Evolutionary conservation across 2,113 vertebrate genomes (phyloP).

Genomic region (Microtus montanus): DNA sequence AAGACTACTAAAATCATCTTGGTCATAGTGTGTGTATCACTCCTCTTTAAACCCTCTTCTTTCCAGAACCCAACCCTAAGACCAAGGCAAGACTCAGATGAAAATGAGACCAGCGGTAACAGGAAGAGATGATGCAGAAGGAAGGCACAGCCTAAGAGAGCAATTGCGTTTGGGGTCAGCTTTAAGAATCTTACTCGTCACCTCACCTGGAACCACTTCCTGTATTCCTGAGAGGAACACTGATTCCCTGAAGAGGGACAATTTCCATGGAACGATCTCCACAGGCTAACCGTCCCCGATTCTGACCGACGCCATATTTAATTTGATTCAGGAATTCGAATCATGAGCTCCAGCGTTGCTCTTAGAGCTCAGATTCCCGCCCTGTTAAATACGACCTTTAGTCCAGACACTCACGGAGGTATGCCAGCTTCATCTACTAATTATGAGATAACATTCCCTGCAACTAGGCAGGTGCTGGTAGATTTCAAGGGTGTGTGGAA

Average conservation of each 20-base stretch:
- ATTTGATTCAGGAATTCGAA: background rate
- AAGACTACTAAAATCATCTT: background rate
- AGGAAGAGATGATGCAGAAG: background rate
- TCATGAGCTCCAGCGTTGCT: background rate
- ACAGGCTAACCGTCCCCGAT: background rate
- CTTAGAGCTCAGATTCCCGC: background rate
- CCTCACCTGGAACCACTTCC: background rate
- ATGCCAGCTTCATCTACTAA: slow-evolving; percentile 76
- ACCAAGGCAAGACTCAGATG: background rate
- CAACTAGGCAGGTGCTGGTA: slow-evolving; percentile 83
- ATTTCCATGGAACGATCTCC: background rate
- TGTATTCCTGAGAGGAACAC: background rate
- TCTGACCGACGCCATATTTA: slow-evolving; percentile 15
- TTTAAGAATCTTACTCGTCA: background rate
- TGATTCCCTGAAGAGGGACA: background rate
- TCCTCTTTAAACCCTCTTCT: background rate
- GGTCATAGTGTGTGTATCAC: background rate
- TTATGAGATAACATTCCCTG: slow-evolving; percentile 74
- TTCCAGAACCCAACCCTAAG: background rate
- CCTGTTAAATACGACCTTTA: background rate
- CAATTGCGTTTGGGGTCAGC: background rate
- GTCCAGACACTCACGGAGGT: background rate
- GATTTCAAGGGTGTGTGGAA: slow-evolving; percentile 79
- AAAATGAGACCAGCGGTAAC: background rate
- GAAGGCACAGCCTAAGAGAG: background rate